phyloP scores from a whole-genome alignment of 2,888 invertebrate genomes.

The Drosophila tanythrix region DNA sequence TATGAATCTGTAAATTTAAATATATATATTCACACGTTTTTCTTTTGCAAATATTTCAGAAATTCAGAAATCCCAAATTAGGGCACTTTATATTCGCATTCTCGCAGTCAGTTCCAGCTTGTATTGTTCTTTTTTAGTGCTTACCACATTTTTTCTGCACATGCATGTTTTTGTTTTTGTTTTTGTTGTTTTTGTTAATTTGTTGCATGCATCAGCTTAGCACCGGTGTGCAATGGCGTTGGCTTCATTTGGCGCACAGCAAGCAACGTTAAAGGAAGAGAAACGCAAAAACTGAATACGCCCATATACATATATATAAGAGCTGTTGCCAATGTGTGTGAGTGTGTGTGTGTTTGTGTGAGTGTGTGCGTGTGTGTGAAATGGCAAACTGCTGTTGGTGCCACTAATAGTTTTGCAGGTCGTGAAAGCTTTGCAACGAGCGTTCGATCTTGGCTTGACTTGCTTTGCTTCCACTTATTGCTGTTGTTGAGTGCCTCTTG shows the following conservation, averaged over 20 bases:
- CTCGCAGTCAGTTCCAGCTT: neutral
- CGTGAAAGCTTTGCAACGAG: constrained; percentile 71
- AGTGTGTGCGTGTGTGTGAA: constrained; percentile 7
- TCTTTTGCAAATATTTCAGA: neutral
- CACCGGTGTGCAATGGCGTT: constrained; percentile 48
- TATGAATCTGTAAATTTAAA: neutral
- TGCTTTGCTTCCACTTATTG: constrained; percentile 27
- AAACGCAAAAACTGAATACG: constrained; percentile 5
- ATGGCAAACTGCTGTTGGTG: constrained; percentile 47
- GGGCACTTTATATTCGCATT: constrained; percentile 18
- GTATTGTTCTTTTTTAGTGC: constrained; percentile 19
- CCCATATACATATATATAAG: constrained; percentile 25
- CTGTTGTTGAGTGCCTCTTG: constrained; percentile 24
- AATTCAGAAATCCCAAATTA: neutral
- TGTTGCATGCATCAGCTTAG: constrained; percentile 52
- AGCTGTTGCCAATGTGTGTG: constrained; percentile 11
- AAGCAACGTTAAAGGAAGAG: neutral
- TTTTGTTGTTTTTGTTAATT: constrained; percentile 17
- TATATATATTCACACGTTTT: accelerated
- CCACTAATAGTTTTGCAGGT: constrained; percentile 76
- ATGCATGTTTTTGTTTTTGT: constrained; percentile 3
- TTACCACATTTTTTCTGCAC: constrained; percentile 10
- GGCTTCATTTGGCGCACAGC: constrained; percentile 63
- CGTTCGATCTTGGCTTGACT: constrained; percentile 67
- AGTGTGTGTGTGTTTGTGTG: neutral